Percentiles rank a stretch among this genome's conserved stretches.
Evolutionary conservation across 1,140 invertebrate species (phyloP).

Genomic region (Halictus rubicundus): DNA sequence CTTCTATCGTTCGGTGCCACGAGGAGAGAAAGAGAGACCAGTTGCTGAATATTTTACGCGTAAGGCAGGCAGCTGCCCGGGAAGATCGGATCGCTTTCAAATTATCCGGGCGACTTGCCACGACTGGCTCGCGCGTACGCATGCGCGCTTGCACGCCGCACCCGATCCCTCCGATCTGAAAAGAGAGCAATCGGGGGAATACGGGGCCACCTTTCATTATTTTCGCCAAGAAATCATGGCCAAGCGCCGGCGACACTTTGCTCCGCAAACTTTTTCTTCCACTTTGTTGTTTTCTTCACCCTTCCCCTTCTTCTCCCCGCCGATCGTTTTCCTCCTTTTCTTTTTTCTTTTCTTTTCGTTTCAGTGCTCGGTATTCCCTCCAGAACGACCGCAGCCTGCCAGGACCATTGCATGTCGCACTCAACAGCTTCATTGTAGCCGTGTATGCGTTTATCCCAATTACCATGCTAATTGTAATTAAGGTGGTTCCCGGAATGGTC

Average conservation of each 20-base stretch:
- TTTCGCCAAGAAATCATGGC: conserved; percentile 43
- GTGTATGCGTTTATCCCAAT: not conserved
- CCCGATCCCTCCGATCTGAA: conserved; percentile 18
- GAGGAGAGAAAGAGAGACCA: conserved; percentile 56
- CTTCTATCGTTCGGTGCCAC: not conserved
- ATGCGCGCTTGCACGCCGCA: conserved; percentile 38
- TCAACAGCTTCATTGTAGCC: not conserved
- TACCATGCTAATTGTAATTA: not conserved
- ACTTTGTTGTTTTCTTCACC: conserved; percentile 4
- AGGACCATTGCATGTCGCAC: not conserved
- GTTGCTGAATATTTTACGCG: conserved; percentile 80
- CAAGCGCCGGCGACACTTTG: conserved; percentile 26
- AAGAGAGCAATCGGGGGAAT: conserved; percentile 37
- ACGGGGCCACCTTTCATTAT: conserved; percentile 52
- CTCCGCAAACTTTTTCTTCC: not conserved
- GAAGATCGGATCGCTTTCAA: conserved; percentile 80
- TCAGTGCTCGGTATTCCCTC: not conserved
- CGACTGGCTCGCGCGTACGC: conserved; percentile 52
- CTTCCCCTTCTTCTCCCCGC: not conserved
- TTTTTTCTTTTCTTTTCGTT: not conserved
- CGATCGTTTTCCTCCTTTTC: no score
- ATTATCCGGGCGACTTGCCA: conserved; percentile 79
- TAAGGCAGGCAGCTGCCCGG: conserved; percentile 79
- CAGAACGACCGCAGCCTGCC: not conserved
- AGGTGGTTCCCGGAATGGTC: no score